phyloP scores from a whole-genome alignment of 2,113 vertebrate genomes.

The Naja naja region DNA sequence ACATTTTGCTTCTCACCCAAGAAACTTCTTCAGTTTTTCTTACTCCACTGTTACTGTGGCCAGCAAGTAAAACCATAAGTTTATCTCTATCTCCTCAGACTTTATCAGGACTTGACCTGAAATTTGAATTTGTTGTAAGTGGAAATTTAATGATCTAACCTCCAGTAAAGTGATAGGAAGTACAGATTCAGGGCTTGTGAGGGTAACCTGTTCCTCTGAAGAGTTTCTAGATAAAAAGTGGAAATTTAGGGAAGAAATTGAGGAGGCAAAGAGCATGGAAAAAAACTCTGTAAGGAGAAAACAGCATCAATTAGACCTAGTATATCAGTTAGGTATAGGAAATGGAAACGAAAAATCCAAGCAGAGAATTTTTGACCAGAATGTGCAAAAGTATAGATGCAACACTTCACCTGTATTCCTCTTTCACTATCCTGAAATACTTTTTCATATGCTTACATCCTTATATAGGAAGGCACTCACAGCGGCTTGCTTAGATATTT shows the following conservation, averaged over 20 bases:
- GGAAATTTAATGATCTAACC: background rate
- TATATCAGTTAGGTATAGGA: background rate
- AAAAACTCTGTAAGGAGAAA: background rate
- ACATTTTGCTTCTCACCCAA: background rate
- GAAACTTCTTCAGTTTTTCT: background rate
- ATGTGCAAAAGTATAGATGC: background rate
- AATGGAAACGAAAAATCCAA: background rate
- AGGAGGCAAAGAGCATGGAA: background rate
- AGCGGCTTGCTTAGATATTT: background rate
- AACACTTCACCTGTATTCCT: background rate
- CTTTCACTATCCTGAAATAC: background rate
- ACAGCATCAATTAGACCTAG: background rate
- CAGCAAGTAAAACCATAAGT: background rate
- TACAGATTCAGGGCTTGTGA: background rate
- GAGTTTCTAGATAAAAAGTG: background rate
- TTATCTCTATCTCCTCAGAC: background rate
- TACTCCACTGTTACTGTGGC: background rate
- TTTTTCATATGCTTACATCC: background rate
- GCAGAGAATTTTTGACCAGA: background rate
- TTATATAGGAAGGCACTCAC: background rate
- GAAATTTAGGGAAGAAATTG: background rate
- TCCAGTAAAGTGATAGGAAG: background rate
- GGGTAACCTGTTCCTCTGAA: background rate
- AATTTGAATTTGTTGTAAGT: background rate
- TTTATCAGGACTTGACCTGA: background rate